Evolutionary conservation across 1,140 invertebrate species (phyloP), one percentile per base, ranked within the genome.

Genomic region (Scaptomyza montana): DNA sequence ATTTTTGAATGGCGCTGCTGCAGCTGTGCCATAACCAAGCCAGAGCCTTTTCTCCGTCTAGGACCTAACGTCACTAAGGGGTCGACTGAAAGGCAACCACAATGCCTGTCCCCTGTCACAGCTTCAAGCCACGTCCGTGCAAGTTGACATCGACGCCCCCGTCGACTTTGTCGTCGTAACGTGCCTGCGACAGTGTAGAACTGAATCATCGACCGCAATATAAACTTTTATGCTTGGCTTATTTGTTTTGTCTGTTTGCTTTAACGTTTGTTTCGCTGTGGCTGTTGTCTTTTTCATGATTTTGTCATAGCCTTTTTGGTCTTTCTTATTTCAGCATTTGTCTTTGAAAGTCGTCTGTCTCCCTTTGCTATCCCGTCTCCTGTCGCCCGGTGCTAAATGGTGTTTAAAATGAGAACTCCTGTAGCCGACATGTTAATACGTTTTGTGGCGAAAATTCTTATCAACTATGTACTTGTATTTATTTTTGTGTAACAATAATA

Each of bases 151-250:
- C n/a, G 57, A 19, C 45, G 28, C 7, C 7, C 5, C 2, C 30
- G 30, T 50, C 25, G 36, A 28, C 36, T 16, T 65, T n/a, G 19
- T 57, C 49, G 19, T 70, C n/a, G 60, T 25, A 41, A 16, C 50
- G 63, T 47, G 53, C 41, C 43, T 56, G 53, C 16, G 28, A 53
- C 60, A 46, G 41, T 57, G 67, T 60, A 49, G 61, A 56, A 81
- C 71, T 89, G 84, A 87, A 87, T 89, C 82, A 87, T 87, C 86
- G 82, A 87, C 82, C 82, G 82, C 82, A 87, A 87, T 87, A 87
- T 87, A 87, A 87, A 87, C 84, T 87, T 87, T 87, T 87, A 87
- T 87, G 84, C 75, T 87, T 79, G 84, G 72, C 84, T 87, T 86
- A 86, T 86, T 87, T 87, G 84, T 87, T 87, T 87, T 87, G 82